Conservation (phyloP, 2,888 invertebrate genomes). For the Saturnia japonica region DNA sequence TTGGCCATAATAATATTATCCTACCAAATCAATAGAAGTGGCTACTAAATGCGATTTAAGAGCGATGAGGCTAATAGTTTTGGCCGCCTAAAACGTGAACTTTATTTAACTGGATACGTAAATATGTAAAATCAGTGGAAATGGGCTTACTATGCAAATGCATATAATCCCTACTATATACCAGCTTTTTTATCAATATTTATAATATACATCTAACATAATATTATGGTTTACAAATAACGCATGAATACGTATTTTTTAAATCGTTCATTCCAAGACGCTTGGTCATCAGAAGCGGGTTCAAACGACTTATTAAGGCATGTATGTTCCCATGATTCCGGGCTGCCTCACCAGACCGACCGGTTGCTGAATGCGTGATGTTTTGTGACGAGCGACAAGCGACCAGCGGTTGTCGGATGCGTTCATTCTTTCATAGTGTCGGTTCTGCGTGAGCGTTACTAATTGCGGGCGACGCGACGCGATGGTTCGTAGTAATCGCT, state of each 20-base stretch:
- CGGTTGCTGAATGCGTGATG: constrained; percentile 48
- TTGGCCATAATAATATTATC: too few relatives aligned
- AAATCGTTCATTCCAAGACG: constrained; percentile 25
- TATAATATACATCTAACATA: background rate
- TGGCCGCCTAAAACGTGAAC: too few relatives aligned
- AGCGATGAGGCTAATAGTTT: too few relatives aligned
- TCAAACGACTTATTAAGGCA: constrained; percentile 40
- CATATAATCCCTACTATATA: too few relatives aligned
- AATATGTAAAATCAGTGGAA: too few relatives aligned
- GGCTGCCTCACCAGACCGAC: constrained; percentile 36
- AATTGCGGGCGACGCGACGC: constrained; percentile 51
- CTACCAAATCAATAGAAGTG: too few relatives aligned
- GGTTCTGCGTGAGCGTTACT: constrained; percentile 43
- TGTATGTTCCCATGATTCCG: constrained; percentile 40
- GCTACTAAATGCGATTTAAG: too few relatives aligned
- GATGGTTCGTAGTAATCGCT: constrained; percentile 45
- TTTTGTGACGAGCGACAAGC: constrained; percentile 35
- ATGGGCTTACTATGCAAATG: too few relatives aligned
- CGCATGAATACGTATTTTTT: background rate
- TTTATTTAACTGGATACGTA: too few relatives aligned
- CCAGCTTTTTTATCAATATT: too few relatives aligned
- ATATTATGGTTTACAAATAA: background rate
- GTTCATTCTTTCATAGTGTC: constrained; percentile 30
- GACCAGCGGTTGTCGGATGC: constrained; percentile 26
- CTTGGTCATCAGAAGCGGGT: constrained; percentile 43